These are phyloP conservation scores for Drosophila pseudoananassae DNA, from an alignment of 1,140 invertebrate species.

Conservation along the genomic window DNA sequence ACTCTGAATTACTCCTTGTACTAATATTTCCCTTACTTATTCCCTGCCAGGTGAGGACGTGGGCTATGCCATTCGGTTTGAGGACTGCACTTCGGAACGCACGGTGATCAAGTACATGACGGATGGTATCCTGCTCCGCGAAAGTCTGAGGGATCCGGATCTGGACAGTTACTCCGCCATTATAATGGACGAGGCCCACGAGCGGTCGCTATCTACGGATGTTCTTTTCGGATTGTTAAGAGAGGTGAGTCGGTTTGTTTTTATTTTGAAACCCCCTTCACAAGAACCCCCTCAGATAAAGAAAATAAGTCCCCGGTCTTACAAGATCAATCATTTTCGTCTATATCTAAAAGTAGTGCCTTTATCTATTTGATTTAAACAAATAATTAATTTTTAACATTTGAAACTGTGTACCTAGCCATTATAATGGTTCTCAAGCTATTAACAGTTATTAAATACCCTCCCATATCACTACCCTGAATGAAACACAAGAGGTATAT, in stretches of 20 bases:
- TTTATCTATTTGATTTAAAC: conserved; percentile 12
- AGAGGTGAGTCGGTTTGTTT: conserved; percentile 88
- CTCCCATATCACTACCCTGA: too few relatives aligned
- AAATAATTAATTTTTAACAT: background rate
- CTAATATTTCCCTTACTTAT: background rate
- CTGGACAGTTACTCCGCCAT: conserved; percentile 98
- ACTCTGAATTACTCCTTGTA: background rate
- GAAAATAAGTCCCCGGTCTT: background rate
- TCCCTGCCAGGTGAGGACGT: conserved; percentile 90
- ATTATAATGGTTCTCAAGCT: background rate
- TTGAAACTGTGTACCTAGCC: conserved; percentile 1
- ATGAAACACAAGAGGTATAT: background rate
- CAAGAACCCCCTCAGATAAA: background rate
- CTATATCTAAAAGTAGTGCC: background rate
- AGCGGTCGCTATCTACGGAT: conserved; percentile 98
- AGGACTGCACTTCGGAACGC: conserved; percentile 98
- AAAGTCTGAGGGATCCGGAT: conserved; percentile 97
- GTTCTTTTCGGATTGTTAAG: conserved; percentile 98
- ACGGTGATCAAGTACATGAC: conserved; percentile 99
- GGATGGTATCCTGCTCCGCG: conserved; percentile 98
- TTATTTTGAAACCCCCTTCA: background rate
- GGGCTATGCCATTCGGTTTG: conserved; percentile 99
- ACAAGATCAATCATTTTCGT: background rate
- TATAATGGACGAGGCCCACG: conserved; percentile 99
- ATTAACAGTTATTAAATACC: background rate